Evolutionary conservation across 2,888 invertebrate species (phyloP), one percentile per base, ranked within the genome.

Genomic region (Andrena hattorfiana): DNA sequence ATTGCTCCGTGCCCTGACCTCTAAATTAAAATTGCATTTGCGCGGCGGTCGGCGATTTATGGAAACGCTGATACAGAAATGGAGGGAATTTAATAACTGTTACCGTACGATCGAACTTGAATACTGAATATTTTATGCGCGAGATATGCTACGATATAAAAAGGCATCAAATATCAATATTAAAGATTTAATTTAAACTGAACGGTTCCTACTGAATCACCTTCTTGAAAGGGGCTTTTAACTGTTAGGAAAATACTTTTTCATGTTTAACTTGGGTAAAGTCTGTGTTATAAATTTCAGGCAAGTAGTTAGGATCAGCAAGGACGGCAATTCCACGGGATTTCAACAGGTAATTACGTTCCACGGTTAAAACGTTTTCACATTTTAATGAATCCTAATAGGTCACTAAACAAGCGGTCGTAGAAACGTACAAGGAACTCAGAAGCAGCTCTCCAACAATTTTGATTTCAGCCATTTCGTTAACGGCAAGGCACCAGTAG

Each of bases 381-480:
- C n/a, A 26, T 60, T 60, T 70, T 35, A 20, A n/a, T n/a, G 59
- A 35, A 48, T 28, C 26, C 69, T 23, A 20, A 70, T 59, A 59
- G 59, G 5, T 42, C 42, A 35, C 16, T 28, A 56, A 59, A 70
- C 69, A 60, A 42, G 28, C 3, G 10, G 28, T 23, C 7, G 13
- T 64, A 26, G 2, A 5, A 42, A 2, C 2, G 23, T 10, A 49
- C n/a, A 54, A 8, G 1, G 13, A 26, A 51, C 59, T 80, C 77
- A 83, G 73, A 66, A 23, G 8, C 59, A 13, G 54, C 42, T 69
- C 71, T 77, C 63, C 63, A 63, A 67, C 23, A 72, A 74, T 78
- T 79, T 77, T 82, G 69, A 87, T 79, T 85, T 42, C 26, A 54
- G 20, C 35, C 10, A 77, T 85, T 72, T 64, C 63, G 87, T 75